These are phyloP conservation scores for Periophthalmodon schlosseri DNA, from an alignment of 2,113 vertebrate genomes.

Conservation along the genomic window DNA sequence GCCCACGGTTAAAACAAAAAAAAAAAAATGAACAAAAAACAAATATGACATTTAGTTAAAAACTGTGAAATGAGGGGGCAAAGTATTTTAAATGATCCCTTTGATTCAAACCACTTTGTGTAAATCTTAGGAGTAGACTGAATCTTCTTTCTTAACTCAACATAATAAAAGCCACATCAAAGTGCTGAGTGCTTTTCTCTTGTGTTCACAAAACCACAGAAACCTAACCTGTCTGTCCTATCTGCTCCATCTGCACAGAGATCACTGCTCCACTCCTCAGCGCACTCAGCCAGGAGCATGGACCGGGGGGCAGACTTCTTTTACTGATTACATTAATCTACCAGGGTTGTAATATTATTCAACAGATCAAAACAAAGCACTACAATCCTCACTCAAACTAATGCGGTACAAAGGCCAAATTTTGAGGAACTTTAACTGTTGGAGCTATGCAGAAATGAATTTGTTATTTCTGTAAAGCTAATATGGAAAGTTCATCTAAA, in stretches of 20 bases:
- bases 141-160: constrained; percentile 10
- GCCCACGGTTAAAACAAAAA: too few relatives aligned
- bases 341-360: not conserved
- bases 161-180: constrained; percentile 45
- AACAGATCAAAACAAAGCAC: not conserved
- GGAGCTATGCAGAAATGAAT: not conserved
- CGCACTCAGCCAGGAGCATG: not conserved
- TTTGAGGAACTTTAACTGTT: not conserved
- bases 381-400: not conserved
- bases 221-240: constrained; percentile 31
- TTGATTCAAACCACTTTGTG: not conserved
- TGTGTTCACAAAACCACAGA: constrained; percentile 16
- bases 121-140: not conserved
- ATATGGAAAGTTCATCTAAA: not conserved
- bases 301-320: not conserved
- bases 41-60: too few relatives aligned
- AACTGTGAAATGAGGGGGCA: too few relatives aligned
- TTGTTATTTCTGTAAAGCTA: not conserved
- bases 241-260: constrained; percentile 20
- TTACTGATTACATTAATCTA: not conserved
- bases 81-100: not conserved
- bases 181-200: constrained; percentile 11
- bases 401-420: not conserved
- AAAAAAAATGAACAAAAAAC: too few relatives aligned
- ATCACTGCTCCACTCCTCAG: not conserved